Base-by-base conservation (phyloP, 2,113 vertebrate genomes). In the Amazona guildingii region DNA sequence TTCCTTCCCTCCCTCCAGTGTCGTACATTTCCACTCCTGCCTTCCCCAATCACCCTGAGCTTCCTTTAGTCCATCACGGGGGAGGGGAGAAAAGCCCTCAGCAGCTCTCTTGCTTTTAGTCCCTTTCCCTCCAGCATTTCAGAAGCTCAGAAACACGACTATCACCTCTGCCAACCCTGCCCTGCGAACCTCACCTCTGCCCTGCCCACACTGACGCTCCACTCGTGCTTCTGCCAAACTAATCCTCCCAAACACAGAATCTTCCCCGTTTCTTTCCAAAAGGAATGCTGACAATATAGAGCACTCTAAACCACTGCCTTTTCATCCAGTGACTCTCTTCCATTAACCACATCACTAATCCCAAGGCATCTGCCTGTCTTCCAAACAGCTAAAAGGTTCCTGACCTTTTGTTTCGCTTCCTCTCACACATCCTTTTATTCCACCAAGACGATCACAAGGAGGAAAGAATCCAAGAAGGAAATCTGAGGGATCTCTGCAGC, bases 21-120 rank as follows among this genome's bases (percentile, higher is more conserved):
- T 44, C 4, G 20, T 3, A 18, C 1, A 1, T 21, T 69, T 64
- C 89, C 37, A 68, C n/a, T n/a, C 41, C 81, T 33, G 48, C n/a
- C 73, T 51, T 48, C 33, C 52, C 48, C 7, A 2, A 46, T 1
- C 0, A 0, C 62, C 15, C 46, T 7, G 61, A 76, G 78, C 52
- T 87, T 41, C 84, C 73, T 48, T 75, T 29, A 51, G 59, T 4
- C 15, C 41, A 72, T 54, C 31, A 41, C 27, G 54, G 48, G 29
- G 72, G 46, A 86, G 27, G 44, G 25, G 62, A 61, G 52, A 93
- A 54, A 2, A 91, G 75, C 84, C 83, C 79, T 15, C 92, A 63
- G 72, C 72, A 81, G 83, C 72, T 31, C 90, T 31, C 57, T 62
- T 55, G 51, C 75, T 93, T 90, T 64, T 92, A 93, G 93, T 86